These are phyloP conservation scores for Rhadinocentrus ornatus DNA, from an alignment of 2,797 vertebrate species.

Conservation along the genomic window DNA sequence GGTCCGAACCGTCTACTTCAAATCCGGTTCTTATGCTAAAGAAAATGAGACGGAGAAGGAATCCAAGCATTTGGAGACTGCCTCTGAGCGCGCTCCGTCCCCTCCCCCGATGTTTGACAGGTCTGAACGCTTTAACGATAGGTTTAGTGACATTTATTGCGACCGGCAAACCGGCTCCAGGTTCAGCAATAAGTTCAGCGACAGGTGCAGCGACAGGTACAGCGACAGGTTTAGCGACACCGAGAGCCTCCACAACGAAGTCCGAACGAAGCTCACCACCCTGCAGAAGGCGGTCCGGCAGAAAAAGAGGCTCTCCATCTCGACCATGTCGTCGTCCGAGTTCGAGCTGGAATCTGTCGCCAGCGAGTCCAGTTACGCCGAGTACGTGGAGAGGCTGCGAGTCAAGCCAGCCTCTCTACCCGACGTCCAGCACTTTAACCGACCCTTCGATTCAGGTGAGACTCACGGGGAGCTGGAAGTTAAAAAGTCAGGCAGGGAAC, in stretches of 20 bases:
- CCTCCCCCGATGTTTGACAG: conserved; percentile 82
- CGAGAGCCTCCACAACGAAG: conserved; percentile 91
- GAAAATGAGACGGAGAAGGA: conserved; percentile 74
- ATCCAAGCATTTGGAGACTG: conserved; percentile 75
- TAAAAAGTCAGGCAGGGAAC: conserved; percentile 60
- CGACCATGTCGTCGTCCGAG: conserved; percentile 86
- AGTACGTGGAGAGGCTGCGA: conserved; percentile 77
- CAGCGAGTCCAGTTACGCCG: conserved; percentile 82
- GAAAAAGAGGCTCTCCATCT: conserved; percentile 87
- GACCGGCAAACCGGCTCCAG: conserved; percentile 76
- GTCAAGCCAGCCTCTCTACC: conserved; percentile 73
- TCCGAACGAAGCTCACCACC: conserved; percentile 89
- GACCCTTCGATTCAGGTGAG: conserved; percentile 67
- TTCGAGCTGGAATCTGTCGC: conserved; percentile 82
- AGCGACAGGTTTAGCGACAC: conserved; percentile 85
- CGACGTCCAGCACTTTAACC: conserved; percentile 70
- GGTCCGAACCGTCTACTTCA: conserved; percentile 89
- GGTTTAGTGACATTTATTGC: conserved; percentile 86
- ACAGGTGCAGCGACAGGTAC: conserved; percentile 84
- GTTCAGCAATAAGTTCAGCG: conserved; percentile 85
- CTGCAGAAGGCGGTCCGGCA: conserved; percentile 89
- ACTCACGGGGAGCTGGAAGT: conserved; percentile 54
- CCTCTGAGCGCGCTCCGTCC: conserved; percentile 82
- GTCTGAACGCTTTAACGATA: conserved; percentile 81
- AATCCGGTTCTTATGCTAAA: conserved; percentile 76